phyloP scores from a whole-genome alignment of 2,888 invertebrate genomes.

The Emmelina monodactyla region DNA sequence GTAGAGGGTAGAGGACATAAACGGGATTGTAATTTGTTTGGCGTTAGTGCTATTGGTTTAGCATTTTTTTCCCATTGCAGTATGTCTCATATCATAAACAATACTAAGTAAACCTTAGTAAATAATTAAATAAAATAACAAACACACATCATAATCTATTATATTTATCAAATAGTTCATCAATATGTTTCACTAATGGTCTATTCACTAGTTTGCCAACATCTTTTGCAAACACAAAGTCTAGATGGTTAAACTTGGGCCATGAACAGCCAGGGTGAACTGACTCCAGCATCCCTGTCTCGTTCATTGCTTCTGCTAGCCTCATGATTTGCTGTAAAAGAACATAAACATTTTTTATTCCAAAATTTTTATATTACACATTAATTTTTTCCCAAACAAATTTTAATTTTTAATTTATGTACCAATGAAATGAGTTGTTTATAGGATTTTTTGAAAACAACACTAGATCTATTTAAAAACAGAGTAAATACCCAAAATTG shows the following conservation, averaged over 20 bases:
- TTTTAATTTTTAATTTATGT: no score
- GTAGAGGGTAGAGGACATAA: no score
- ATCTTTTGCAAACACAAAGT: slow-evolving; percentile 50
- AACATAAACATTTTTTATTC: no score
- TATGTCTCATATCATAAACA: not conserved
- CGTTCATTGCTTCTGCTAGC: slow-evolving; percentile 31
- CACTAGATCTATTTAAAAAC: no score
- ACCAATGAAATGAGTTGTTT: no score
- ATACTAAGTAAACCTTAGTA: not conserved
- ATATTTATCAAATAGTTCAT: slow-evolving; percentile 41
- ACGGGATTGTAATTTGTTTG: no score
- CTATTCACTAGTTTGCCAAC: slow-evolving; percentile 38
- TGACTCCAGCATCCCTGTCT: slow-evolving; percentile 33
- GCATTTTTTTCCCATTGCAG: not conserved
- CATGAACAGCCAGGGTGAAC: slow-evolving; percentile 33
- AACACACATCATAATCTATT: slow-evolving; percentile 16
- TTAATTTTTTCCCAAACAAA: no score
- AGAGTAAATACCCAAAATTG: no score
- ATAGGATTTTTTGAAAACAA: no score
- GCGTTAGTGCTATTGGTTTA: no score
- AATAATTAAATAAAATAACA: slow-evolving; percentile 14
- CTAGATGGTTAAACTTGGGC: slow-evolving; percentile 56
- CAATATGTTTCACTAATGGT: slow-evolving; percentile 32
- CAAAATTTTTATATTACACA: no score
- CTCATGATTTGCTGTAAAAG: slow-evolving; percentile 40